Evolutionary conservation across 2,888 invertebrate species (phyloP).

Genomic region (Sinotaia quadrata): DNA sequence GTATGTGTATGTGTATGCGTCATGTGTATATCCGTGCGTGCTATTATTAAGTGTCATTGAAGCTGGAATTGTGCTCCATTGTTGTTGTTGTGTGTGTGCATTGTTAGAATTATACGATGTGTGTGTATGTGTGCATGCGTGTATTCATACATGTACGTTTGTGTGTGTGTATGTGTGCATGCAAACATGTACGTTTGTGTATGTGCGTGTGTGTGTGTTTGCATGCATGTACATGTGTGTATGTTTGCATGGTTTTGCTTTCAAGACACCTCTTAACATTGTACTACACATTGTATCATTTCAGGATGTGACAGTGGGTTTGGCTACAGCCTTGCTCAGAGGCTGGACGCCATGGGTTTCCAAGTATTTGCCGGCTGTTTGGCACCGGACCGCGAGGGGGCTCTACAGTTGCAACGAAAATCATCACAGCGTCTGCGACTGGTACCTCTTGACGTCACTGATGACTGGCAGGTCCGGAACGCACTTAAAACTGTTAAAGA

Average conservation of each 20-base stretch:
- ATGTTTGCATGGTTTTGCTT: not conserved
- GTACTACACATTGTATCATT: slow-evolving; percentile 16
- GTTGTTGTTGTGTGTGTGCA: too few relatives aligned
- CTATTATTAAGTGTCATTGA: too few relatives aligned
- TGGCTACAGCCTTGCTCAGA: slow-evolving; percentile 55
- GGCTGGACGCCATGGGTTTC: slow-evolving; percentile 58
- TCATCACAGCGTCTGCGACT: slow-evolving; percentile 52
- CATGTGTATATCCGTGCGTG: too few relatives aligned
- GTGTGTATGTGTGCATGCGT: not conserved
- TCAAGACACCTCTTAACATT: not conserved
- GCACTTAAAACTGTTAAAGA: slow-evolving; percentile 59
- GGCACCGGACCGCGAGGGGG: slow-evolving; percentile 60
- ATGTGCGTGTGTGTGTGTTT: slow-evolving; percentile 4
- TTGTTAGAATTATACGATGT: too few relatives aligned
- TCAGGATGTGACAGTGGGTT: slow-evolving; percentile 68
- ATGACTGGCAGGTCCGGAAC: slow-evolving; percentile 62
- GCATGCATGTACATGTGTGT: slow-evolving; percentile 3
- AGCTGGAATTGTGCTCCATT: too few relatives aligned
- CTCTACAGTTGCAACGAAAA: slow-evolving; percentile 46
- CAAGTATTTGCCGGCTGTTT: slow-evolving; percentile 65
- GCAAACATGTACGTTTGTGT: not conserved
- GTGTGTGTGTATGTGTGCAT: not conserved
- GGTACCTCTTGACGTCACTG: slow-evolving; percentile 62
- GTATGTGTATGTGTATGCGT: too few relatives aligned
- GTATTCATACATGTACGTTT: not conserved